Conservation (phyloP, 1,140 invertebrate genomes). For the Chironomus tepperi region DNA sequence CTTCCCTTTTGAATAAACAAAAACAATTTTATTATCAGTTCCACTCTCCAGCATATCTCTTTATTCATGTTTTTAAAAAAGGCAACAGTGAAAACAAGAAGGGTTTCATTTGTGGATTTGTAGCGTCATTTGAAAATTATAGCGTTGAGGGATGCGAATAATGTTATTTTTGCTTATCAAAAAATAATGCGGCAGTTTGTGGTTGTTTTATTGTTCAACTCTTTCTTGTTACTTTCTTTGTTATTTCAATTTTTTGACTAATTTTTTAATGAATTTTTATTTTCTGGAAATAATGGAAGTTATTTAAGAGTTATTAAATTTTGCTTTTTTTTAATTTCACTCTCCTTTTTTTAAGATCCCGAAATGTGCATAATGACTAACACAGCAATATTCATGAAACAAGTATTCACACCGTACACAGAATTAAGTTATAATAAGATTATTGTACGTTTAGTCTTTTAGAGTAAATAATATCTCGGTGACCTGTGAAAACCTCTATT, state of each 20-base stretch:
- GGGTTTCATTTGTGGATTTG: neutral
- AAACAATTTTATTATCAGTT: slow-evolving; percentile 21
- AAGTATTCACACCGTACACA: too few species aligned
- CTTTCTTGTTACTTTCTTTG: too few species aligned
- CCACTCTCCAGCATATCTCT: too few species aligned
- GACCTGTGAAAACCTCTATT: too few species aligned
- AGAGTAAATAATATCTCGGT: too few species aligned
- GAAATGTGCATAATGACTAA: too few species aligned
- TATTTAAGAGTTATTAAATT: neutral
- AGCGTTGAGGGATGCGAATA: neutral
- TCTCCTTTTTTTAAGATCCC: too few species aligned
- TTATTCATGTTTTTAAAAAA: neutral
- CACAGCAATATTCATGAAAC: too few species aligned
- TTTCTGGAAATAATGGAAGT: slow-evolving; percentile 16
- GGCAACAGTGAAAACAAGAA: neutral
- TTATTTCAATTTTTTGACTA: slow-evolving; percentile 12
- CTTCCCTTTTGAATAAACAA: neutral
- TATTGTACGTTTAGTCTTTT: too few species aligned
- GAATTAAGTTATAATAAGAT: too few species aligned
- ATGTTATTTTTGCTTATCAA: neutral
- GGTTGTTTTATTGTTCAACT: slow-evolving; percentile 9
- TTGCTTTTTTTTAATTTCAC: too few species aligned
- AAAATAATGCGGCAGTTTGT: neutral
- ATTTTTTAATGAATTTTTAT: slow-evolving; percentile 23
- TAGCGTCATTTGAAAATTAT: neutral